Evolutionary conservation across 2,113 vertebrate genomes (phyloP).

Genomic region (Pelvicachromis taeniatus): DNA sequence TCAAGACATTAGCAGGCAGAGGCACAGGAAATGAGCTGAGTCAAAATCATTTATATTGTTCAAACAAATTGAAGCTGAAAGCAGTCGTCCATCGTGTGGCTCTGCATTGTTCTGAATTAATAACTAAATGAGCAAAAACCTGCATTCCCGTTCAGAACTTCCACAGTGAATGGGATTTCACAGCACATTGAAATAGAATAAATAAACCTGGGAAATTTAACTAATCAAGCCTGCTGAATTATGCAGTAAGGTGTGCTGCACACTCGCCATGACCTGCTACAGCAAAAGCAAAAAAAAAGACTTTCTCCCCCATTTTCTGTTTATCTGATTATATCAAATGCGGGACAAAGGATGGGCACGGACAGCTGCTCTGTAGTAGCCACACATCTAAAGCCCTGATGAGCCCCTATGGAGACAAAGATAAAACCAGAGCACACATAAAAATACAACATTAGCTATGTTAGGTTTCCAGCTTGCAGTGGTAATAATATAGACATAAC

Average conservation of each 20-base stretch:
- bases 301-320: constrained; percentile 16
- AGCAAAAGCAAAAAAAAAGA: neutral
- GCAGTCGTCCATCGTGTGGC: constrained; percentile 16
- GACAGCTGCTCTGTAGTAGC: constrained; percentile 27
- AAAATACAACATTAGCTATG: constrained; percentile 41
- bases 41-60: constrained; percentile 68
- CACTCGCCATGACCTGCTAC: constrained; percentile 53
- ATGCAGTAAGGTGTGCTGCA: constrained; percentile 55
- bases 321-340: constrained; percentile 78
- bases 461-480: neutral
- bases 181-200: constrained; percentile 51
- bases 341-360: constrained; percentile 57
- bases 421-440: constrained; percentile 42
- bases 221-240: constrained; percentile 79
- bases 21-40: constrained; percentile 61
- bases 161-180: constrained; percentile 35
- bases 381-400: constrained; percentile 31
- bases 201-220: constrained; percentile 67
- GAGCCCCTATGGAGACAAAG: constrained; percentile 38
- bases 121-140: constrained; percentile 38
- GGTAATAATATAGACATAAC: constrained; percentile 12
- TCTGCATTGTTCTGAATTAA: constrained; percentile 36
- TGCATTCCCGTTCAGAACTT: constrained; percentile 21
- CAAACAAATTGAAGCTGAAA: constrained; percentile 64
- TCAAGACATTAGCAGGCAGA: constrained; percentile 62